A percentile compares a stretch with the other conserved stretches of the same genome.
phyloP scores from a whole-genome alignment of 2,888 invertebrate species.

The Drosophila anomalipes region DNA sequence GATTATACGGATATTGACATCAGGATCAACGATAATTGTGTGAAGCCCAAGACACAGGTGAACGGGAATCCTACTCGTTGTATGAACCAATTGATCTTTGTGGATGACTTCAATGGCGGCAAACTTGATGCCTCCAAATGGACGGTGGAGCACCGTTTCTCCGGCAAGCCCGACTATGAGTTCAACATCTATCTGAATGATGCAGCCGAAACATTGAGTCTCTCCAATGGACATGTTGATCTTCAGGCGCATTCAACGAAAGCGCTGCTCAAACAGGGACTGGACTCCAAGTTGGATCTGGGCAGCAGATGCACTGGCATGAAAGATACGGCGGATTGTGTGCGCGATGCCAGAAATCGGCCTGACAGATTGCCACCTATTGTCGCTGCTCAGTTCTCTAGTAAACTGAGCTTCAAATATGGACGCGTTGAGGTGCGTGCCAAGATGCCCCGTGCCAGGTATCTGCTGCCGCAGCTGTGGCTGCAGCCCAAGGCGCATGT shows the following conservation, averaged over 20 bases:
- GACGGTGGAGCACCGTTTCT: conserved; percentile 79
- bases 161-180: conserved; percentile 81
- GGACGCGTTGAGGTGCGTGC: conserved; percentile 90
- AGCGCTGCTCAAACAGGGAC: conserved; percentile 39
- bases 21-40: conserved; percentile 39
- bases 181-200: conserved; percentile 65
- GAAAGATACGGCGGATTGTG: conserved; percentile 71
- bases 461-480: conserved; percentile 91
- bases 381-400: conserved; percentile 88
- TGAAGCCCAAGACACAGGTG: conserved; percentile 51
- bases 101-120: conserved; percentile 75
- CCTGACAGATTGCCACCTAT: conserved; percentile 88
- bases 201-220: conserved; percentile 48
- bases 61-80: conserved; percentile 73
- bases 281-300: conserved; percentile 60
- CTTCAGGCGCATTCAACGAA: conserved; percentile 69
- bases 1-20: conserved; percentile 39
- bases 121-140: conserved; percentile 73
- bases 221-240: conserved; percentile 63
- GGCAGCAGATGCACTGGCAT: conserved; percentile 80
- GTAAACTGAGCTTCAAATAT: conserved; percentile 88
- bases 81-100: conserved; percentile 77
- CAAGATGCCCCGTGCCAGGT: conserved; percentile 90
- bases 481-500: conserved; percentile 88
- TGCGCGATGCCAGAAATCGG: conserved; percentile 52